Evolutionary conservation across 2,888 invertebrate genomes (phyloP), one percentile per base, ranked within the genome.

Genomic region (Phaonia tiefii): DNA sequence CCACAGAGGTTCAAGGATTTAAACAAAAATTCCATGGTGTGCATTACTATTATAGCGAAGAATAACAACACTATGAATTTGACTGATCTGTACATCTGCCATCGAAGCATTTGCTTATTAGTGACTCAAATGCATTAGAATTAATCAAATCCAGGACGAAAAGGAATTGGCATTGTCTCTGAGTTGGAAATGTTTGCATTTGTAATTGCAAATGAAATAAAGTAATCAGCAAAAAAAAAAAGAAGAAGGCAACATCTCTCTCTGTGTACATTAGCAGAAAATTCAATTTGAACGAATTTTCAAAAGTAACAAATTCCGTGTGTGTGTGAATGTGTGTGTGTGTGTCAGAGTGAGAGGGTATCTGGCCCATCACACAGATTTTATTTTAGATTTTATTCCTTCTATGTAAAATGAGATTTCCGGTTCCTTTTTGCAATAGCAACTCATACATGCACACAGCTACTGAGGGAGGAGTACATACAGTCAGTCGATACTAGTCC

Each of bases 341-440:
- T 22, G 10, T 13, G 39, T 10, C 4, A 4, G 51, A 51, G 11
- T 22, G 51, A 11, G 51, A 20, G 17, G 2, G 8, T 2, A 10
- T n/a, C 8, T 10, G 20, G 17, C 20, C 22, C 5, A 25, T 11
- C 11, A 13, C 22, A 8, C 7, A 13, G 11, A n/a, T 31, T 15
- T n/a, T 3, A 1, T 31, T 15, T 7, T 58, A 15, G 60, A 60
- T 42, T 22, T 20, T 37, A 63, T 63, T 63, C 42, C 42, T 39
- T 22, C 37, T 63, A 63, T 63, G n/a, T n/a, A n/a, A n/a, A 63
- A 63, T 63, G 39, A 39, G 39, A 63, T 63, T 63, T 63, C 63
- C 63, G 63, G 22, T 63, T 63, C 63, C 22, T 63, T 22, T 63
- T 63, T 22, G 31, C 31, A n/a, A n/a, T n/a, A n/a, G n/a, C n/a